Percentiles rank a stretch among this genome's conserved stretches.
Evolutionary conservation across 2,113 vertebrate species (phyloP).

Genomic region (Microcebus lehilahytsara): DNA sequence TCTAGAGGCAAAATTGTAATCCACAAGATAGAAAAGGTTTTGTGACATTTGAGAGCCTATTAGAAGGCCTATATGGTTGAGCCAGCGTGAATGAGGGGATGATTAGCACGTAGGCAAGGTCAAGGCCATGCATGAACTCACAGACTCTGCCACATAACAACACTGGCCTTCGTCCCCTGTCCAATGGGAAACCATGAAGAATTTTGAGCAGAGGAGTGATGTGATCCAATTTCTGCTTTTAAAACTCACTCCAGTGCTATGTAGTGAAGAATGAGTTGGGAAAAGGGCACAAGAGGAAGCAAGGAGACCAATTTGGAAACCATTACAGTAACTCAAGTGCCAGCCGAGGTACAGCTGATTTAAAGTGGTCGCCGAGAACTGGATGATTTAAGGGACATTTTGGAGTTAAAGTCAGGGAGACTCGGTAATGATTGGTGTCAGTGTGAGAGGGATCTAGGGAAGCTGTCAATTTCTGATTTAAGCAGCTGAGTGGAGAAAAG

Average conservation of each 20-base stretch:
- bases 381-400: not conserved
- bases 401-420: not conserved
- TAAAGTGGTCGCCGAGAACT: not conserved
- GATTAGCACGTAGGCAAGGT: fast-evolving
- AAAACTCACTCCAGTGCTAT: not conserved
- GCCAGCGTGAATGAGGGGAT: not conserved
- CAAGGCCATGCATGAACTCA: not conserved
- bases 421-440: not conserved
- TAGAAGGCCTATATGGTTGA: not conserved
- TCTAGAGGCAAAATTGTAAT: not conserved
- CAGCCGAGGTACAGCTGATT: not conserved
- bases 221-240: not conserved
- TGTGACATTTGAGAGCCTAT: not conserved
- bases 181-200: not conserved
- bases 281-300: not conserved
- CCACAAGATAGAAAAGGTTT: not conserved
- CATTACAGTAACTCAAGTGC: not conserved
- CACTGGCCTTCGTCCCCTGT: not conserved
- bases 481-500: not conserved
- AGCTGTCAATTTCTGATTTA: not conserved
- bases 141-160: not conserved
- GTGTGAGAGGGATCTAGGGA: not conserved
- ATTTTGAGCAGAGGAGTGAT: not conserved
- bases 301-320: constrained; percentile 31
- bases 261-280: not conserved